These are phyloP conservation scores for Bujurquina vittata DNA, from an alignment of 2,113 vertebrate genomes.

Conservation along the genomic window DNA sequence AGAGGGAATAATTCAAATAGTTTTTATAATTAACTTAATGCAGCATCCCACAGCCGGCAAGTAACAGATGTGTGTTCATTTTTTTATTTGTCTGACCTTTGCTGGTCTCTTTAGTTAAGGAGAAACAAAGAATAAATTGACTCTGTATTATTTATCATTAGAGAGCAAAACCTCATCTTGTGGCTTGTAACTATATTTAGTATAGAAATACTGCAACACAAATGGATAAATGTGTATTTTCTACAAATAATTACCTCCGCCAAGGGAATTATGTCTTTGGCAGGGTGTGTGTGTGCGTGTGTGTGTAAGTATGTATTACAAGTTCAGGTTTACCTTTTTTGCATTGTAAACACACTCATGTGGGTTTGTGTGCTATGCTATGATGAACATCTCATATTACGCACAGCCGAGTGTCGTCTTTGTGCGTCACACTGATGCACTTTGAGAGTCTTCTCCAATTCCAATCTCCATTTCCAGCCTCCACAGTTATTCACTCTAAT, in stretches of 20 bases:
- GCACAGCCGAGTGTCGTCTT: neutral
- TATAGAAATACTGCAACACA: neutral
- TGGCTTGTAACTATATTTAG: neutral
- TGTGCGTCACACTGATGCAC: conserved; percentile 17
- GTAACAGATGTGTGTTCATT: neutral
- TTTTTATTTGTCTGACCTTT: neutral
- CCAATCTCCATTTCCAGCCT: neutral
- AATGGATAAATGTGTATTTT: too few species aligned
- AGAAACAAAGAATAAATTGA: neutral
- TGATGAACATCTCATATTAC: neutral
- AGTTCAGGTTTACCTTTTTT: too few species aligned
- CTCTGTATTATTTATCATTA: neutral
- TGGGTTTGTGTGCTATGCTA: neutral
- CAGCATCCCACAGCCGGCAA: neutral
- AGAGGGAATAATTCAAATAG: neutral
- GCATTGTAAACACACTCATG: neutral
- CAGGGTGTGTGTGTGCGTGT: too few species aligned
- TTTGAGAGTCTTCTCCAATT: neutral
- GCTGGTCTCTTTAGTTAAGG: neutral
- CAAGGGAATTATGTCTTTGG: too few species aligned
- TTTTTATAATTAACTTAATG: neutral
- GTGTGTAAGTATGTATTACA: too few species aligned
- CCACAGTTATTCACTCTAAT: conserved; percentile 33
- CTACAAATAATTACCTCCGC: too few species aligned
- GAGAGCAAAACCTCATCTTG: neutral